Percentiles rank a stretch among this genome's conserved stretches.
Evolutionary conservation across 2,888 invertebrate genomes (phyloP).

Genomic region (Protophormia terraenovae): DNA sequence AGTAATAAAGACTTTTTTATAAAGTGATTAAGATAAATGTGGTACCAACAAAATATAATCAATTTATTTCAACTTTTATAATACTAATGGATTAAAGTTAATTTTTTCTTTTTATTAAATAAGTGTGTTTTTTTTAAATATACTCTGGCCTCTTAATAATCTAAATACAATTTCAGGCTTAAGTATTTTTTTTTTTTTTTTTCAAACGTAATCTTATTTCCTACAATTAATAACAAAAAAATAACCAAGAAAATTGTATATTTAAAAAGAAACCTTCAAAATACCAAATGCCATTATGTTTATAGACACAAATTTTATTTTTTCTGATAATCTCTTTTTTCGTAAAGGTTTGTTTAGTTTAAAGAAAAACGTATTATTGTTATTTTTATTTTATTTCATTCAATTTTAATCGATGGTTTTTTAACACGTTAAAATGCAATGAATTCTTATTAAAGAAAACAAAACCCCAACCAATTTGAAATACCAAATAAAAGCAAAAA

Average conservation of each 20-base stretch:
- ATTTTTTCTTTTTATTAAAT: not conserved
- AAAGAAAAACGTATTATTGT: conserved; percentile 5
- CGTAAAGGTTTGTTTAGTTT: not conserved
- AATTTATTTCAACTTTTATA: not conserved
- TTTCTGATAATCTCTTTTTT: not conserved
- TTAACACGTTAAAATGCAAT: conserved; percentile 54
- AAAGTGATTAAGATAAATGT: not conserved
- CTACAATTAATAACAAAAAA: not conserved
- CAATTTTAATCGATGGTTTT: conserved; percentile 46
- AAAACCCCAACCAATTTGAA: not conserved
- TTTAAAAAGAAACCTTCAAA: conserved; percentile 17
- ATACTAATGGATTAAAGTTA: not conserved
- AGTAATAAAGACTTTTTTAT: not conserved
- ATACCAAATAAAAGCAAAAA: not conserved
- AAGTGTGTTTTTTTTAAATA: not conserved
- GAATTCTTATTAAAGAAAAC: conserved; percentile 27
- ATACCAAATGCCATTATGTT: conserved; percentile 2
- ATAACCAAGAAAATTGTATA: too few species aligned
- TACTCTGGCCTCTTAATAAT: not conserved
- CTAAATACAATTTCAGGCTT: not conserved
- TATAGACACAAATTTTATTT: not conserved
- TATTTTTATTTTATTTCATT: conserved; percentile 12
- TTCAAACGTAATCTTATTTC: not conserved
- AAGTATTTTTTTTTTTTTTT: too few species aligned
- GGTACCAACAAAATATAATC: too few species aligned